phyloP scores from a whole-genome alignment of 2,888 invertebrate species.

The Ennomos erosarius region DNA sequence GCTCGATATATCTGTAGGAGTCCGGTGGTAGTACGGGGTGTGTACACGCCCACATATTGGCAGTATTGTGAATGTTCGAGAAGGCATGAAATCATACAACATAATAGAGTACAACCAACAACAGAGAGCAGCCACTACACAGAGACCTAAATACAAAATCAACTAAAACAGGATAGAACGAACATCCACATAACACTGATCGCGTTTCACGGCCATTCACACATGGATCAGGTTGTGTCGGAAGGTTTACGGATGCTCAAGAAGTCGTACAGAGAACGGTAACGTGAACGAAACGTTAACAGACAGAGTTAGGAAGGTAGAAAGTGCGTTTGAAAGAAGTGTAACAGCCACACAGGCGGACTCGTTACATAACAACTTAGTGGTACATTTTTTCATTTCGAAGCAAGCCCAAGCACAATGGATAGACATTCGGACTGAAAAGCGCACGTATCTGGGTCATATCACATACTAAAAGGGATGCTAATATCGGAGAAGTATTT shows the following conservation, averaged over 20 bases:
- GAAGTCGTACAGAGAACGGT: slow-evolving; percentile 54
- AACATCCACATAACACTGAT: slow-evolving; percentile 69
- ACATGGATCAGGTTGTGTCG: slow-evolving; percentile 59
- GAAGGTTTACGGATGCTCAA: slow-evolving; percentile 54
- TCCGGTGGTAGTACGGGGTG: slow-evolving; percentile 81
- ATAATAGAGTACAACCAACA: slow-evolving; percentile 84
- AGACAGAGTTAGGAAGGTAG: slow-evolving; percentile 62
- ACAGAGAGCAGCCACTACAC: slow-evolving; percentile 86
- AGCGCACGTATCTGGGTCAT: slow-evolving; percentile 70
- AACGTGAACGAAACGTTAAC: slow-evolving; percentile 55
- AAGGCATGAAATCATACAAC: slow-evolving; percentile 85
- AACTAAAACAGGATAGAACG: slow-evolving; percentile 78
- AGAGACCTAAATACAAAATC: slow-evolving; percentile 79
- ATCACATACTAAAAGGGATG: slow-evolving; percentile 68
- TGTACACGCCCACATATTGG: slow-evolving; percentile 78
- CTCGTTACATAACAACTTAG: slow-evolving; percentile 57
- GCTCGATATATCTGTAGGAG: slow-evolving; percentile 83
- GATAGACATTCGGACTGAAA: slow-evolving; percentile 65
- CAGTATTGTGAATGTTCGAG: slow-evolving; percentile 84
- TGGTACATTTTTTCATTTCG: slow-evolving; percentile 62
- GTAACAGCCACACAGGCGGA: slow-evolving; percentile 61
- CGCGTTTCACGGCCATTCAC: slow-evolving; percentile 50
- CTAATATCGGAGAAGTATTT: slow-evolving; percentile 69
- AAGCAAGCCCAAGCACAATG: slow-evolving; percentile 83
- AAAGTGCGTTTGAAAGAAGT: slow-evolving; percentile 71